These are phyloP conservation scores for Neoaliturus tenellus DNA, from an alignment of 2,888 invertebrate species.

Conservation along the genomic window DNA sequence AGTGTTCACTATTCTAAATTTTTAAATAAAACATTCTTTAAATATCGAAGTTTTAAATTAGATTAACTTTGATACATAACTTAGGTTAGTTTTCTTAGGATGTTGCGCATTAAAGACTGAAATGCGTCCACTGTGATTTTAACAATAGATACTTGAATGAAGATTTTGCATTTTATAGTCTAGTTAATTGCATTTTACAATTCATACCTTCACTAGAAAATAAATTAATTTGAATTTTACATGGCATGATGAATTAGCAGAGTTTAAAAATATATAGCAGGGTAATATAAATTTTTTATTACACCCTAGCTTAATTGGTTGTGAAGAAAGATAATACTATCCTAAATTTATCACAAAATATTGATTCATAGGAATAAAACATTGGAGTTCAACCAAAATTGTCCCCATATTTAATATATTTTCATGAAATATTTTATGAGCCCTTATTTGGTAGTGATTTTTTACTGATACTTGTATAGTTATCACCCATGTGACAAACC, in stretches of 20 bases:
- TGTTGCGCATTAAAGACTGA: conserved; percentile 3
- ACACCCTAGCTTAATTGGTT: too few relatives aligned
- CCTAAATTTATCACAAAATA: too few relatives aligned
- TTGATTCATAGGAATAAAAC: too few relatives aligned
- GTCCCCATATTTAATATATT: too few relatives aligned
- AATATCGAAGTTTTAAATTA: not conserved
- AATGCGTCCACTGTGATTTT: not conserved
- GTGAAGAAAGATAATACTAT: too few relatives aligned
- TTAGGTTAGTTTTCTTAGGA: conserved; percentile 2
- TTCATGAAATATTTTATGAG: too few relatives aligned
- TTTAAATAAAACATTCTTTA: not conserved
- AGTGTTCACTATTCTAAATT: not conserved
- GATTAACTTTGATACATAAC: not conserved
- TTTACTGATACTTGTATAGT: too few relatives aligned
- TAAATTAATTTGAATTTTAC: not conserved
- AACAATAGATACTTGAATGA: not conserved
- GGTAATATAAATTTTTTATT: too few relatives aligned
- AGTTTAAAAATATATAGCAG: not conserved
- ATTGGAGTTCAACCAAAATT: too few relatives aligned
- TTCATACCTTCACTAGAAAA: not conserved
- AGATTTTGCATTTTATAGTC: not conserved
- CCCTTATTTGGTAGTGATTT: too few relatives aligned
- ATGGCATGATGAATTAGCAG: too few relatives aligned
- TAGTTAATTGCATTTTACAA: not conserved
- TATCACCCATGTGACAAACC: too few relatives aligned